Conservation (phyloP, 2,113 vertebrate species). For the Onychostruthus taczanowskii region DNA sequence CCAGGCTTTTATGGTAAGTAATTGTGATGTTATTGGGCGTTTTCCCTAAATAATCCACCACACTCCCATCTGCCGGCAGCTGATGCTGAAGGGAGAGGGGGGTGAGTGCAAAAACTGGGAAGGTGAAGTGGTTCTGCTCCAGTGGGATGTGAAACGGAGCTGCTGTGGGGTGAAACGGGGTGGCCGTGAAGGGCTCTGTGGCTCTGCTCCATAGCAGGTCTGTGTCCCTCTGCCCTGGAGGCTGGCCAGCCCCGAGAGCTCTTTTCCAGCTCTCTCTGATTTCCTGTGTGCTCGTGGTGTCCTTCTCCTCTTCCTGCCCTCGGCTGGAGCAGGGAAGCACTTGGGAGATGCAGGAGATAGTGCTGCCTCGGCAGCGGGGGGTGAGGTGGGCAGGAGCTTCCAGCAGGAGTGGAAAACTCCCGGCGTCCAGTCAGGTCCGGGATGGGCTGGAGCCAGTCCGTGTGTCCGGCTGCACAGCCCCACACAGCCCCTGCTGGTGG, state of each 20-base stretch:
- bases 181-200: background rate
- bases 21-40: conserved; percentile 47
- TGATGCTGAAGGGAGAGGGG: background rate
- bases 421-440: background rate
- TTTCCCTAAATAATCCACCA: conserved; percentile 30
- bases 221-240: background rate
- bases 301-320: background rate
- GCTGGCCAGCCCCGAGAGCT: background rate
- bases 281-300: background rate
- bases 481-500: background rate
- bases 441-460: rapidly evolving
- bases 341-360: background rate
- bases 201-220: background rate
- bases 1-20: conserved; percentile 52
- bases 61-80: background rate
- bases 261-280: background rate
- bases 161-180: rapidly evolving
- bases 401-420: background rate
- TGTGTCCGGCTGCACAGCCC: background rate
- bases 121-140: background rate
- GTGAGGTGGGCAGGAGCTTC: background rate
- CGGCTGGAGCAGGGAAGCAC: background rate
- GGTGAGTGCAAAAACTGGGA: background rate
- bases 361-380: rapidly evolving
- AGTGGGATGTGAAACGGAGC: background rate